Base-by-base conservation (phyloP, 2,888 invertebrate genomes). In the Noctua pronuba region DNA sequence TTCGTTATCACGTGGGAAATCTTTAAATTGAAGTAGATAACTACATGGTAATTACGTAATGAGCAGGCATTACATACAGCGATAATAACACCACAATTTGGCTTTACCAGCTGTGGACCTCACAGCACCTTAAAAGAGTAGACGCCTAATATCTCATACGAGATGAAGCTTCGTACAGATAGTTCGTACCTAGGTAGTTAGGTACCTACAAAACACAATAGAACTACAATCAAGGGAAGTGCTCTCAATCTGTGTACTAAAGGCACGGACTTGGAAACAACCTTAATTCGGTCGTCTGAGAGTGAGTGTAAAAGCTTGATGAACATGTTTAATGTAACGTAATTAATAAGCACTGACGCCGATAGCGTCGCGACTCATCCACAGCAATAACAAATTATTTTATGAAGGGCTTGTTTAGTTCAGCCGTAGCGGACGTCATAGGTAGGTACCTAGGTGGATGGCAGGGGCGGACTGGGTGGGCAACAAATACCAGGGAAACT, bases 251-350 rank as follows among this genome's bases (percentile, higher is more conserved):
- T 77, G 80, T 82, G 72, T 84, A 89, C 86, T 84, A 88, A 85
- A 89, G 88, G 83, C 81, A 79, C 73, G 85, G 80, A 80, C 77
- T 86, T 90, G 82, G 80, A 89, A 88, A 90, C 83, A 85, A 82
- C 88, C 87, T 90, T 84, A 80, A 86, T 79, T 86, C 82, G 77
- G 71, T 83, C 75, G 75, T 86, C 77, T 73, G 70, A 64, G 68
- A 68, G 73, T 73, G 49, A 71, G 75, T 82, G 80, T 84, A 85
- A 90, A 87, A 89, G 87, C 88, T 92, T 89, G 86, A 90, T 89
- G 86, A 90, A 86, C 88, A 92, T 93, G 94, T 90, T 95, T 94
- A 95, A 95, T 95, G 94, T 92, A 87, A 90, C 90, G 94, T 93
- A 90, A 94, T 94, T 95, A 95, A 95, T 93, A 89, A 88, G 90